phyloP scores from a whole-genome alignment of 2,113 vertebrate species.

The Bombycilla garrulus region DNA sequence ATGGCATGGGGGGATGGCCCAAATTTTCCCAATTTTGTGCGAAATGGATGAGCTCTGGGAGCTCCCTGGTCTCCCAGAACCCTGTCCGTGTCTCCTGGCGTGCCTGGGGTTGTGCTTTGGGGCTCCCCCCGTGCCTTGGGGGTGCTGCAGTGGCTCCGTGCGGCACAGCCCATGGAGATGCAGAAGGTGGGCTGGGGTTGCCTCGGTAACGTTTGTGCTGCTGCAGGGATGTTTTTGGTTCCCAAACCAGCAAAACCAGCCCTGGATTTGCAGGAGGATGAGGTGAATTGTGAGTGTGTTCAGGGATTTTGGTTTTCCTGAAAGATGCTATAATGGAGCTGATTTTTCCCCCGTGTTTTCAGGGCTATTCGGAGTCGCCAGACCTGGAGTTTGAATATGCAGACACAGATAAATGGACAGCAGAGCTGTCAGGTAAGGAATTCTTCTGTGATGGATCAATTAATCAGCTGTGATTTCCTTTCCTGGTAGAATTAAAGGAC shows the following conservation, averaged over 20 bases:
- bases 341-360: background rate
- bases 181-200: background rate
- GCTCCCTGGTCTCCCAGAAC: background rate
- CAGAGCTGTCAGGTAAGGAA: conserved; percentile 89
- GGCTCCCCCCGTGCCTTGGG: background rate
- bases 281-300: background rate
- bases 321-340: fast-evolving
- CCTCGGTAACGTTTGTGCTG: background rate
- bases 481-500: background rate
- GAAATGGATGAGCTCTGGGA: background rate
- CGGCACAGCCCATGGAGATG: background rate
- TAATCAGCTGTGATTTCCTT: background rate
- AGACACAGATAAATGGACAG: conserved; percentile 92
- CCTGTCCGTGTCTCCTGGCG: fast-evolving
- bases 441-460: background rate
- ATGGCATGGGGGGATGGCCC: fast-evolving
- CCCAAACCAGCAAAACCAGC: background rate
- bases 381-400: conserved; percentile 97
- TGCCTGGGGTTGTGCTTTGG: background rate
- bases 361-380: conserved; percentile 92
- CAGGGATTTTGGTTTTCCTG: background rate
- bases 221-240: background rate
- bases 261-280: background rate
- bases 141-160: background rate
- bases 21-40: fast-evolving